Conservation (phyloP, 2,797 vertebrate species). For the Kryptopterus vitreolus region DNA sequence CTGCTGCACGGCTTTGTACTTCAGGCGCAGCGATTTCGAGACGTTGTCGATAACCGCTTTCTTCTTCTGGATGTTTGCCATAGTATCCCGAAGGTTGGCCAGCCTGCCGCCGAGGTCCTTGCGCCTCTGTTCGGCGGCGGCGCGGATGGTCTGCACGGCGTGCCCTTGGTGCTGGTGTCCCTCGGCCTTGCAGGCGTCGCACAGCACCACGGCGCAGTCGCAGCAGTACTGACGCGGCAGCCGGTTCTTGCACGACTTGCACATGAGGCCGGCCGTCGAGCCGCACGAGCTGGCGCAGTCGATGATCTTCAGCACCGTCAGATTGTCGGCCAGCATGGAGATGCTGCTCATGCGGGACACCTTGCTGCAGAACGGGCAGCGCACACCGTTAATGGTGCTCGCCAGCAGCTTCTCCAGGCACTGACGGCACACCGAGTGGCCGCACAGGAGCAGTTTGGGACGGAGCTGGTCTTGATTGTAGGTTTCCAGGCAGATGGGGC, state of each 20-base stretch:
- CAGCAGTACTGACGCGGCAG: constrained; percentile 88
- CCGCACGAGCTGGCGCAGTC: constrained; percentile 84
- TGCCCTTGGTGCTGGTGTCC: constrained; percentile 82
- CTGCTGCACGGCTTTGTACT: constrained; percentile 87
- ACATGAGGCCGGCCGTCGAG: constrained; percentile 86
- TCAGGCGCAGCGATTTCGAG: constrained; percentile 80
- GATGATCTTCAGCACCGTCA: constrained; percentile 94
- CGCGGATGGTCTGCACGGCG: constrained; percentile 78
- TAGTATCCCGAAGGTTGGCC: constrained; percentile 79
- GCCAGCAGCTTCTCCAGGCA: constrained; percentile 95
- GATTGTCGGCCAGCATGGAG: constrained; percentile 90
- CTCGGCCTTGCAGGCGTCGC: constrained; percentile 83
- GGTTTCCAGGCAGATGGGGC: constrained; percentile 96
- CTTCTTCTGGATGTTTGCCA: constrained; percentile 86
- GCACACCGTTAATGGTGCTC: constrained; percentile 92
- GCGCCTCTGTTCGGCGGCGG: constrained; percentile 86
- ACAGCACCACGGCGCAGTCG: constrained; percentile 82
- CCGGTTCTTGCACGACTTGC: constrained; percentile 85
- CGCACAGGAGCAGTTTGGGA: constrained; percentile 94
- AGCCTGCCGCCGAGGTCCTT: constrained; percentile 82
- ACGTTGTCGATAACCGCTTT: constrained; percentile 84
- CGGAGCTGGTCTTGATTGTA: constrained; percentile 89
- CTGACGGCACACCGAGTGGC: constrained; percentile 92
- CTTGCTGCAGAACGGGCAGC: constrained; percentile 96
- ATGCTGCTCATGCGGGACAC: constrained; percentile 90